phyloP scores from a whole-genome alignment of 2,113 vertebrate species.

The Strigops habroptila region DNA sequence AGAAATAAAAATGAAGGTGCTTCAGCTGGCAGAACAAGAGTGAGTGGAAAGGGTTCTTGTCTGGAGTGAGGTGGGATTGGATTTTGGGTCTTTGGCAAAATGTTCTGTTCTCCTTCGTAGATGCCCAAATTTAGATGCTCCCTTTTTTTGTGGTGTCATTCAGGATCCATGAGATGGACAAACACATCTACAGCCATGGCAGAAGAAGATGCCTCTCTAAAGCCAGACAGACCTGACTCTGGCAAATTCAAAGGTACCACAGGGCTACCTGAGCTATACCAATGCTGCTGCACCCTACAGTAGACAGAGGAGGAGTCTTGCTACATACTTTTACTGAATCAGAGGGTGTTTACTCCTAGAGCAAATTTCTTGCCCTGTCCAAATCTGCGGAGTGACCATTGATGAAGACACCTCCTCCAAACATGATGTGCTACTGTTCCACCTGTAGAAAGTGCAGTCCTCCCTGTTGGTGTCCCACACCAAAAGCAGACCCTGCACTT shows the following conservation, averaged over 20 bases:
- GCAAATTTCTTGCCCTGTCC: background rate
- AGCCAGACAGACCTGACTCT: background rate
- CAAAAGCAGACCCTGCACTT: background rate
- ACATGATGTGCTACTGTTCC: background rate
- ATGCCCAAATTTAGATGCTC: background rate
- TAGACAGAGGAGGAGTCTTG: background rate
- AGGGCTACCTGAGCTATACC: background rate
- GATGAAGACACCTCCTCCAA: background rate
- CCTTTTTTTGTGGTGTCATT: background rate
- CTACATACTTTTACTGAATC: background rate
- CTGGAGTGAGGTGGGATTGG: background rate
- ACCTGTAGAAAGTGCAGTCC: background rate
- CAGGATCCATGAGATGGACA: background rate
- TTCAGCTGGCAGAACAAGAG: background rate
- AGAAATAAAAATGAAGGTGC: background rate
- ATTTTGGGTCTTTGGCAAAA: background rate
- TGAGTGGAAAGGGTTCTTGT: background rate
- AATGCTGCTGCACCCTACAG: background rate
- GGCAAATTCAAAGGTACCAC: background rate
- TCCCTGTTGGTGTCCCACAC: background rate
- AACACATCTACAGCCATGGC: accelerated
- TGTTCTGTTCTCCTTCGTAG: background rate
- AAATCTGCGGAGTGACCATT: background rate
- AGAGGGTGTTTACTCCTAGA: background rate
- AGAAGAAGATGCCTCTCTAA: background rate